Evolutionary conservation across 2,113 vertebrate species (phyloP), one percentile per base, ranked within the genome.

Genomic region (Esox niger): DNA sequence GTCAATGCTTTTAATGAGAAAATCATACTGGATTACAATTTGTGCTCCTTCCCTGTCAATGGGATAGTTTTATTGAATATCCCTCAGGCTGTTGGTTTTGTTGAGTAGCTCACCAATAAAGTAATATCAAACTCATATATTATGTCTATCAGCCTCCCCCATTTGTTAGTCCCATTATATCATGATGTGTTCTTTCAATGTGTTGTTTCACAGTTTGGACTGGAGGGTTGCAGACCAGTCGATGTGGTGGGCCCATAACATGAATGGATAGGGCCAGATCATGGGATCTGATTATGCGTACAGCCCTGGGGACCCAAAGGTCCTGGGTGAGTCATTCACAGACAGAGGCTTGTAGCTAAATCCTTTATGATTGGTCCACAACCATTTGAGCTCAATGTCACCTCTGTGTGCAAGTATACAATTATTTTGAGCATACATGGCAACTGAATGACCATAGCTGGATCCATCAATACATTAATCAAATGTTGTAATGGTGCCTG

Each of bases 61-160:
- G 17, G 64, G 35, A 68, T 56, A 56, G 32, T 68, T 29, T 58
- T 66, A 60, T 63, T 62, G 38, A 79, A 69, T 66, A 68, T 55
- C 25, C 3, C 33, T 33, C 26, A 52, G 60, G 33, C 30, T 60
- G 52, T 46, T 55, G 31, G 61, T 29, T 61, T 43, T 62, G 8
- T 52, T 31, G 17, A 54, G 68, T 17, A 35, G 30, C 52, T 31
- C 15, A 21, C 29, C 15, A 64, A 54, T n/a, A 3, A 10, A 21
- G 23, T 56, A n/a, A 64, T 25, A 15, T 47, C 29, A 9, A 52
- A 71, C 9, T 35, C 61, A 43, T n/a, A n/a, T 7, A 52, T 52
- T 17, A 52, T 64, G 33, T 69, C 47, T 47, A 23, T 47, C 47
- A 20, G n/a, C 3, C 2, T 54, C 23, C 20, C 3, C 30, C 4